Evolutionary conservation across 2,797 vertebrate genomes (phyloP), one percentile per base, ranked within the genome.

Genomic region (Percopsis omiscomaycus): DNA sequence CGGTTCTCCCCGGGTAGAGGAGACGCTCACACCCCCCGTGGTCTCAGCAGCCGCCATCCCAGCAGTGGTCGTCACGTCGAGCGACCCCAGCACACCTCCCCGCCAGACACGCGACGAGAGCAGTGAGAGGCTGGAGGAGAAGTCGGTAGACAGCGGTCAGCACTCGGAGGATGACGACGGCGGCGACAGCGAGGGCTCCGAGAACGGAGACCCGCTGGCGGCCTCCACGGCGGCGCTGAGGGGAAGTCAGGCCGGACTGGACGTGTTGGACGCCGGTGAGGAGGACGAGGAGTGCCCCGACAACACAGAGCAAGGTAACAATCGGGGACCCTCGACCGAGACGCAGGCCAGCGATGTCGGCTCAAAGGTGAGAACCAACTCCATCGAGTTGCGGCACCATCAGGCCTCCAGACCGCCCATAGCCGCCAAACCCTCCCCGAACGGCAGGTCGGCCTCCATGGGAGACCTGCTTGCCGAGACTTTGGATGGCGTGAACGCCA

Each of bases 81-180:
- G 42, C 0, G 68, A 83, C 59, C 44, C 60, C 44, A 77, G 80
- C 59, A 71, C 85, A 0, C 58, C 75, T 56, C 63, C 83, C 16
- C 55, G 47, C 0, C 73, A 45, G 27, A 10, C 67, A 32, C 32
- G 65, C 0, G 66, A 28, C 5, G 75, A 79, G 16, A 60, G 81
- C 61, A 71, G 66, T 11, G 73, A 80, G 55, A 83, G 84, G 86
- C 80, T 92, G 47, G 91, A 93, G 90, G 80, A 91, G 82, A 92
- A 96, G 86, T 96, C 93, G n/a, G 81, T 90, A 1, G 90, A 93
- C 67, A 92, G 92, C 0, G 89, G 91, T 10, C 92, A 89, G 68
- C 87, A 91, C 72, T 92, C 92, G 0, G 88, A 86, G 0, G 84
- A 86, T n/a, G 84, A 79, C 3, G 87, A 89, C 44, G 87, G 75